Percentiles rank a stretch among this genome's conserved stretches.
phyloP scores from a whole-genome alignment of 2,797 vertebrate species.

The Arnoldichthys spilopterus region DNA sequence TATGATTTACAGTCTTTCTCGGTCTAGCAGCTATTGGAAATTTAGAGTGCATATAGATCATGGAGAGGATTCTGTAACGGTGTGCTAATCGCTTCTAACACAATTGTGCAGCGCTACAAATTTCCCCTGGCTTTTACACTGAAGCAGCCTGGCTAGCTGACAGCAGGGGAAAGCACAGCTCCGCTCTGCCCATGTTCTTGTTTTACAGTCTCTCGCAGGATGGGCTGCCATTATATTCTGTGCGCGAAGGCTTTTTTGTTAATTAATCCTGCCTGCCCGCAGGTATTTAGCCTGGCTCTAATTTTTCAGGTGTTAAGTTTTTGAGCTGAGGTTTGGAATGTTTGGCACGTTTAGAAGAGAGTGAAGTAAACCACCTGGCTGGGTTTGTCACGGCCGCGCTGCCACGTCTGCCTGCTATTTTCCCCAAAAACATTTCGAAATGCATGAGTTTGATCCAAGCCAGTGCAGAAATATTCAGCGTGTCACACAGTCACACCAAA shows the following conservation, averaged over 20 bases:
- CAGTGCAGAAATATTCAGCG: neutral
- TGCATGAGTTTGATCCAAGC: conserved; percentile 27
- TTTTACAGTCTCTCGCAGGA: conserved; percentile 8
- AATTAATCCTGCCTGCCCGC: conserved; percentile 21
- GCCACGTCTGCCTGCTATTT: conserved; percentile 47
- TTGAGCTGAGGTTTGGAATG: conserved; percentile 19
- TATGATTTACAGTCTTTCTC: conserved; percentile 77
- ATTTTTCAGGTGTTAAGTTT: conserved; percentile 1
- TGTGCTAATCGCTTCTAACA: conserved; percentile 77
- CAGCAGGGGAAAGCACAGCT: conserved; percentile 22
- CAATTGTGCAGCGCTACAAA: conserved; percentile 73
- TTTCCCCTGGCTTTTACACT: conserved; percentile 71
- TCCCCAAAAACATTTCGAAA: conserved; percentile 52
- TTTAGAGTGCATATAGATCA: conserved; percentile 79
- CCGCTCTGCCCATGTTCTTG: conserved; percentile 1
- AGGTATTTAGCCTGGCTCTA: conserved; percentile 11
- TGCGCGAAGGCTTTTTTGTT: neutral
- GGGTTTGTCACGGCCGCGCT: conserved; percentile 28
- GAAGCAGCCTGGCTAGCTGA: conserved; percentile 65
- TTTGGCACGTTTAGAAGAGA: conserved; percentile 1
- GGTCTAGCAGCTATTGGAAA: conserved; percentile 75
- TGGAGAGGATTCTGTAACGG: conserved; percentile 54
- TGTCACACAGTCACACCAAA: neutral
- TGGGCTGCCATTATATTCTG: neutral
- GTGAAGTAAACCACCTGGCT: conserved; percentile 38